phyloP scores from a whole-genome alignment of 2,797 vertebrate species.

The Sebastes variabilis region DNA sequence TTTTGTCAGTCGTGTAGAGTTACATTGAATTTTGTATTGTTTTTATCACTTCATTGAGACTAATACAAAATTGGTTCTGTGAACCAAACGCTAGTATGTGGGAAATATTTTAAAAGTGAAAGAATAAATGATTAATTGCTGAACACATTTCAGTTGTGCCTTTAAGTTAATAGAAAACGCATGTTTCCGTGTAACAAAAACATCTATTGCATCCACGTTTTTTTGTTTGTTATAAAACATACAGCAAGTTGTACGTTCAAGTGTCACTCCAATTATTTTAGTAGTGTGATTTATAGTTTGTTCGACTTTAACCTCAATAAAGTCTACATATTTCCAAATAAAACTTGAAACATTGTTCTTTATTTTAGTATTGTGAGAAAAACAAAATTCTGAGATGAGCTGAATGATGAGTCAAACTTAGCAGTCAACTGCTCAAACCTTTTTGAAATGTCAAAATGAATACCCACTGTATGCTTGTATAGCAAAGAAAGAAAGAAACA shows the following conservation, averaged over 20 bases:
- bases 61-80: conserved; percentile 83
- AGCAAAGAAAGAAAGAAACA: not conserved
- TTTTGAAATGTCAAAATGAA: not conserved
- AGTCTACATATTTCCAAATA: not conserved
- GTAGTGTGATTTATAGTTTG: not conserved
- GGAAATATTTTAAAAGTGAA: conserved; percentile 64
- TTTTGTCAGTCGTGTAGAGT: conserved; percentile 61
- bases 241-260: not conserved
- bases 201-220: not conserved
- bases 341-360: not conserved
- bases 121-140: conserved; percentile 70
- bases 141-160: conserved; percentile 42
- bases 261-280: not conserved
- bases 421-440: not conserved
- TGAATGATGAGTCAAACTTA: not conserved
- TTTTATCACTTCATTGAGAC: conserved; percentile 68
- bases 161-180: conserved; percentile 11
- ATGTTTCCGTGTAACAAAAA: not conserved
- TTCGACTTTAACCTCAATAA: not conserved
- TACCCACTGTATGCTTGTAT: too few relatives aligned
- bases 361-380: not conserved
- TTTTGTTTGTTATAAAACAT: not conserved
- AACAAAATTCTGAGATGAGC: not conserved
- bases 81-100: conserved; percentile 77
- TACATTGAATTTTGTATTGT: conserved; percentile 68